Evolutionary conservation across 2,113 vertebrate species (phyloP).

Genomic region (Plestiodon gilberti): DNA sequence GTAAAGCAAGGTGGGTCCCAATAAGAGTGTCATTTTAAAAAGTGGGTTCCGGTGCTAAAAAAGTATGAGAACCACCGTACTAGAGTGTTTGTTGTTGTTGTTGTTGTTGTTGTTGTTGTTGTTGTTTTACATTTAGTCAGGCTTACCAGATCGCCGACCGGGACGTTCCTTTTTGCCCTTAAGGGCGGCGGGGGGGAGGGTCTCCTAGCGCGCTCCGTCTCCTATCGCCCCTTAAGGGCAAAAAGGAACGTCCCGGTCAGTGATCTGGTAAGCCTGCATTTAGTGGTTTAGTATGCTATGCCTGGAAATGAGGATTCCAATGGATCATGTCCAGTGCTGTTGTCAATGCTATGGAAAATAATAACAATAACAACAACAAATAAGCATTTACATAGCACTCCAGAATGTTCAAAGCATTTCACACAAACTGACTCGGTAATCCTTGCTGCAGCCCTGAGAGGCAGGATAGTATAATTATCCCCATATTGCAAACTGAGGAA

Average conservation of each 20-base stretch:
- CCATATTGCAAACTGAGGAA: not conserved
- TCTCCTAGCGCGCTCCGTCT: too few species aligned
- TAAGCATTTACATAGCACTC: not conserved
- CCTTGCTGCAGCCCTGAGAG: not conserved
- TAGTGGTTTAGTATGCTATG: not conserved
- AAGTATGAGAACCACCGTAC: too few species aligned
- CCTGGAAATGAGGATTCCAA: not conserved
- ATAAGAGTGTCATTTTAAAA: too few species aligned
- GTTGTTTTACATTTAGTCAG: not conserved
- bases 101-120: not conserved
- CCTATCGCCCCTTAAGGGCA: too few species aligned
- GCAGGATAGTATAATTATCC: not conserved
- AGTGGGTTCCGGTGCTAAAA: too few species aligned
- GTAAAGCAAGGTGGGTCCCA: too few species aligned
- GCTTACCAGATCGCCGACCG: too few species aligned
- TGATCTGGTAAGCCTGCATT: too few species aligned
- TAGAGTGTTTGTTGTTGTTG: too few species aligned
- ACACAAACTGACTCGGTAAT: not conserved
- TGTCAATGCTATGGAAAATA: not conserved
- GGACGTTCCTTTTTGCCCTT: too few species aligned
- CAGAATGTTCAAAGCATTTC: not conserved
- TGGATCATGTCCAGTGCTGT: not conserved
- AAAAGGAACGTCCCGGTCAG: too few species aligned
- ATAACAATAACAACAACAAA: not conserved
- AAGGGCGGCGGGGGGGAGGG: too few species aligned